These are phyloP conservation scores for Adelosebastes latens DNA, from an alignment of 2,797 vertebrate genomes.

Conservation along the genomic window DNA sequence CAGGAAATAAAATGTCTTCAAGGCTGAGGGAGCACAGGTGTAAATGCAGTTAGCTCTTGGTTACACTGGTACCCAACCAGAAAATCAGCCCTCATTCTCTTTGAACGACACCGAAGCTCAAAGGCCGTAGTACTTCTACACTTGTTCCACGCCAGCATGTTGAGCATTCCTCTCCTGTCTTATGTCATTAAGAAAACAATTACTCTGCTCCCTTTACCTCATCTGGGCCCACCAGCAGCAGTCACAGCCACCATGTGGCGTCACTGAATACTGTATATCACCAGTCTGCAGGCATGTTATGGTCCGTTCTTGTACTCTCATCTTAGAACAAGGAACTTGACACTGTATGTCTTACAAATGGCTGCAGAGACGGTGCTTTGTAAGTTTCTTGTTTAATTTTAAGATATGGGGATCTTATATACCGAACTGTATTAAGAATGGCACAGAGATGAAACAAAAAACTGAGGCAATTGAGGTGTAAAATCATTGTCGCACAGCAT, in stretches of 20 bases:
- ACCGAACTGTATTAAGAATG: background rate
- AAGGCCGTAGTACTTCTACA: constrained; percentile 28
- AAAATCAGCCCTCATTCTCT: constrained; percentile 60
- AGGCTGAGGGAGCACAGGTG: constrained; percentile 10
- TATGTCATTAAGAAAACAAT: constrained; percentile 76
- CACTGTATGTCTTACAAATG: background rate
- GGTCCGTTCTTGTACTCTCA: constrained; percentile 29
- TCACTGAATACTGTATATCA: constrained; percentile 40
- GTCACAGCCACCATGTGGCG: constrained; percentile 46
- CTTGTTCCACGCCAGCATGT: constrained; percentile 58
- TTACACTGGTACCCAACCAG: constrained; percentile 54
- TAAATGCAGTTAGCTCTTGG: constrained; percentile 45
- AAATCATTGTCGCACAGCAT: background rate
- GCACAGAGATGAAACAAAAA: background rate
- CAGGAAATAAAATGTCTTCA: constrained; percentile 36
- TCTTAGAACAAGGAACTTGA: constrained; percentile 9
- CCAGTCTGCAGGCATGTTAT: constrained; percentile 6
- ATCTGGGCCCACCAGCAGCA: constrained; percentile 56
- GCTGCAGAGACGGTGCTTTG: background rate
- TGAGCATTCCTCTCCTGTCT: constrained; percentile 73
- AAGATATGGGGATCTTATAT: background rate
- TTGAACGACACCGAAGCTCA: constrained; percentile 29
- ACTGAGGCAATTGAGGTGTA: background rate
- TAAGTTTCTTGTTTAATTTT: background rate
- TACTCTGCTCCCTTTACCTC: constrained; percentile 63